phyloP scores from a whole-genome alignment of 2,797 vertebrate species.

The Podargus strigoides region DNA sequence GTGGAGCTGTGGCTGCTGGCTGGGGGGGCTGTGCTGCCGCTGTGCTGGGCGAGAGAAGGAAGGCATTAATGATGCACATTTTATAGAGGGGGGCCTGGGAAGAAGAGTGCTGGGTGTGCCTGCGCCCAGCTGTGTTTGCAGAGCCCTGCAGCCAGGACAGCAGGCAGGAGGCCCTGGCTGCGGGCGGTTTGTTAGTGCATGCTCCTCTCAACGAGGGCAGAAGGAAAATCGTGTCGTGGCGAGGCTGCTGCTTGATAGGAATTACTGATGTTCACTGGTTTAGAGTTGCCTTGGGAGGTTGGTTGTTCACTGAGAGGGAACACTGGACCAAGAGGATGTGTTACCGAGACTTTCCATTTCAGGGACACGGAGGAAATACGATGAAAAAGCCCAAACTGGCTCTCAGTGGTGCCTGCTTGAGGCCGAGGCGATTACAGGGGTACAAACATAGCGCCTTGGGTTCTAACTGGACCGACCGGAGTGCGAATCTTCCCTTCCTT shows the following conservation, averaged over 20 bases:
- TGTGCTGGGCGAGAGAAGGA: no score
- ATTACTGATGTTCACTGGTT: accelerated
- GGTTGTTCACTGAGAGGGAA: not conserved
- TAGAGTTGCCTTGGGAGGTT: not conserved
- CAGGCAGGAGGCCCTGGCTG: not conserved
- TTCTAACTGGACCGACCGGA: not conserved
- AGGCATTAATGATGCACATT: not conserved
- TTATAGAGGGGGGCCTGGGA: not conserved
- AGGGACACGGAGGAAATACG: not conserved
- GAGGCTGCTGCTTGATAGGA: not conserved
- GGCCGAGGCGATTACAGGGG: not conserved
- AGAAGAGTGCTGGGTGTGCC: not conserved
- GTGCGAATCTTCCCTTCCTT: accelerated
- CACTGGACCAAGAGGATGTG: accelerated
- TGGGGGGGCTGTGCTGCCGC: no score
- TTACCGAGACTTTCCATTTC: not conserved
- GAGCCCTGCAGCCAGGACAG: not conserved
- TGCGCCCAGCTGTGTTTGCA: not conserved
- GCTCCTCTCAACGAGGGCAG: accelerated
- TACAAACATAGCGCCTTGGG: not conserved
- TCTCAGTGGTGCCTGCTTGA: not conserved
- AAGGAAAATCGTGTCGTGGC: not conserved
- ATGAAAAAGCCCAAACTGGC: not conserved
- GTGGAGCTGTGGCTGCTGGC: no score
- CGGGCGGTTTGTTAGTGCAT: not conserved